Evolutionary conservation across 2,888 invertebrate genomes (phyloP), one percentile per base, ranked within the genome.

Genomic region (Busseola fusca): DNA sequence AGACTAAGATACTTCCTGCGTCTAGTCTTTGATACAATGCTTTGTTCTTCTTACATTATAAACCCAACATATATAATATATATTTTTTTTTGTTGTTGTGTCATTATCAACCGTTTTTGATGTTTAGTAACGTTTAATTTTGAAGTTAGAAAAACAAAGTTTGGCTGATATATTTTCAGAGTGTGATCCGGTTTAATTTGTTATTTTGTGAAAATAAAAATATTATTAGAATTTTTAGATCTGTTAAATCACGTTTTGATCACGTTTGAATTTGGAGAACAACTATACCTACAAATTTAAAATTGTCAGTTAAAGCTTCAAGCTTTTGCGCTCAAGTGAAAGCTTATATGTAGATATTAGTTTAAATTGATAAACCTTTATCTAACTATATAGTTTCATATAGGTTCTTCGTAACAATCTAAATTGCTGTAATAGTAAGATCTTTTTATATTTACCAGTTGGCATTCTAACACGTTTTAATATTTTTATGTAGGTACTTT

Each of bases 381-480:
- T 30, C 30, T 54, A 40, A n/a, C n/a, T n/a, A n/a, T 52, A 42
- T 34, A 57, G 54, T 60, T 64, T 54, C 54, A 34, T 30, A 45
- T 25, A 30, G 3, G 18, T 48, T 54, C 5, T 54, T 25, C 7
- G 14, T 37, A 16, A 48, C 34, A 30, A 54, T 40, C 14, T 16
- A 10, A 18, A 27, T 6, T 6, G 5, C 0, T 69, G 45, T 30
- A 62, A 30, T 62, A 16, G 9, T n/a, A n/a, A 52, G 18, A n/a
- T 52, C 63, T 52, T 10, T 10, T 12, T n/a, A 18, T n/a, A 34
- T 63, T 63, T 34, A 18, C 6, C 16, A 48, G 1, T 63, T 48
- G 1, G 6, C 4, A 48, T 45, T 48, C 5, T 14, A 21, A 14
- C 3, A 48, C 1, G 48, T 30, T 48, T 30, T 30, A n/a, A 62